Percentiles rank a stretch among this genome's conserved stretches.
Conservation (phyloP, 2,797 vertebrate genomes). For the Dendrocincla fuliginosa region DNA sequence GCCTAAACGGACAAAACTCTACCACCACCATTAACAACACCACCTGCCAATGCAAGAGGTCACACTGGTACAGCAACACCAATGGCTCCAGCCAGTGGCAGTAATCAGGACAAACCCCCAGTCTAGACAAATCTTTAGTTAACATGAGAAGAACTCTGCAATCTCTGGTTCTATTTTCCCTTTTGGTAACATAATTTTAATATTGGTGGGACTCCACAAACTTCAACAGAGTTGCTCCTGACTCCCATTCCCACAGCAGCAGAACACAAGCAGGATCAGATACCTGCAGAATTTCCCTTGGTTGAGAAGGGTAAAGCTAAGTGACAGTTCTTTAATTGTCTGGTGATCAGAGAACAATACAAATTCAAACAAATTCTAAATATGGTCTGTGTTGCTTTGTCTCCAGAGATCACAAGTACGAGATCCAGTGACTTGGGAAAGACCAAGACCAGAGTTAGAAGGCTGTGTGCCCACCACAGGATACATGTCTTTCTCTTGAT, state of each 20-base stretch:
- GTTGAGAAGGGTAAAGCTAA: neutral
- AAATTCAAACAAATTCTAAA: neutral
- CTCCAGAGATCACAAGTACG: neutral
- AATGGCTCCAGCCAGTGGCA: constrained; percentile 41
- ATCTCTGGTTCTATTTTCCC: constrained; percentile 17
- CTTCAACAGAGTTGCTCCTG: neutral
- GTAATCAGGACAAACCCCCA: constrained; percentile 52
- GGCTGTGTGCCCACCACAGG: neutral
- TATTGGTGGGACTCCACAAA: neutral
- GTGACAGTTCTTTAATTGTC: neutral
- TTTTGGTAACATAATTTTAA: neutral
- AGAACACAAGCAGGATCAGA: neutral
- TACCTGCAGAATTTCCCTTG: neutral
- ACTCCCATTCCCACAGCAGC: neutral
- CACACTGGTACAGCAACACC: neutral
- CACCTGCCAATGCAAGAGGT: neutral
- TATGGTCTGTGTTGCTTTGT: neutral
- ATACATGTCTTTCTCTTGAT: neutral
- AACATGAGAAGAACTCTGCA: constrained; percentile 24
- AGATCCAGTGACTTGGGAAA: neutral
- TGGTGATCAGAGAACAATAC: neutral
- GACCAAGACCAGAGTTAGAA: neutral
- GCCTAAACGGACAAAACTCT: neutral
- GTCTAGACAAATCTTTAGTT: constrained; percentile 64
- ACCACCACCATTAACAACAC: neutral